Evolutionary conservation across 1,140 invertebrate species (phyloP), one percentile per base, ranked within the genome.

Genomic region (Amphibalanus amphitrite): DNA sequence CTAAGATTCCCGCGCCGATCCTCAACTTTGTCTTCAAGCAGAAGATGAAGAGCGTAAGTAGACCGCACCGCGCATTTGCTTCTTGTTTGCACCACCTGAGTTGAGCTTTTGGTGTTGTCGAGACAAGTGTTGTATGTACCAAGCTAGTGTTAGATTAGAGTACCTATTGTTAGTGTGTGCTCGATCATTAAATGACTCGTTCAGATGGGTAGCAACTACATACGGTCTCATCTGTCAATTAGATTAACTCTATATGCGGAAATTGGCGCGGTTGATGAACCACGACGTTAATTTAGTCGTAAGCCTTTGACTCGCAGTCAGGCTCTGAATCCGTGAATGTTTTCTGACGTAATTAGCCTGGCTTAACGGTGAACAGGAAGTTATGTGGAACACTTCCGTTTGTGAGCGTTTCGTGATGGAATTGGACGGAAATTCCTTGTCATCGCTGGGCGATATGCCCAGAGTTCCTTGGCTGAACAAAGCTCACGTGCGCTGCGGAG

Each of bases 21-120:
- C 85, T 95, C 69, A 93, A 93, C 80, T 89, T 93, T 83, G 87
- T 91, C 79, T 94, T 92, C 83, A 94, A 93, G 81, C 84, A 93
- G 75, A 89, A 87, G n/a, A 90, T 88, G 70, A 72, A 73, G 72
- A 92, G 91, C 88, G 91, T 92, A 83, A 83, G 82, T 79, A 74
- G 71, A 28, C 67, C 71, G 30, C 33, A 67, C 28, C 28, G 47
- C 47, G 47, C 47, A 59, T 59, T 8, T 20, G 47, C 47, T 59
- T 38, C 33, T 38, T 4, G 4, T 38, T 15, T 15, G 33, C 33
- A 38, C 33, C 33, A 76, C 88, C n/a, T n/a, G n/a, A n/a, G n/a
- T n/a, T n/a, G n/a, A n/a, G n/a, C n/a, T n/a, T n/a, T n/a, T n/a
- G n/a, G n/a, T n/a, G n/a, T n/a, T n/a, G n/a, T n/a, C n/a, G n/a